Base-by-base conservation (phyloP, 2,888 invertebrate genomes). In the Schizotus pectinicornis region DNA sequence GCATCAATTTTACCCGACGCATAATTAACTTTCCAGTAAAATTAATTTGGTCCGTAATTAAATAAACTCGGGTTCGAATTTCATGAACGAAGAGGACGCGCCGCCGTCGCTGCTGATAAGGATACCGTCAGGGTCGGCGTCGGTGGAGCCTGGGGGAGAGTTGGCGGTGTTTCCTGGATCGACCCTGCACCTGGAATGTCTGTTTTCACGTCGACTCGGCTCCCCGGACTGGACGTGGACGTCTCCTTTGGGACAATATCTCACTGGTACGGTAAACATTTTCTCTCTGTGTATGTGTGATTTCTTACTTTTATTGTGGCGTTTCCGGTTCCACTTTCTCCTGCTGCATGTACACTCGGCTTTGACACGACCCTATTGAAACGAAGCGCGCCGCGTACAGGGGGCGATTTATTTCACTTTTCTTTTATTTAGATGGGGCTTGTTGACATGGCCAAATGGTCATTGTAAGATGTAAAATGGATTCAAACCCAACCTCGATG, bases 181-280 rank as follows among this genome's bases (percentile, higher is more conserved):
- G 63, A 90, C 90, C 3, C 81, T 94, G 11, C 88, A 91, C 73
- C 82, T 94, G 58, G 94, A 94, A 78, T 94, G 94, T 75, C 85
- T 94, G 68, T 89, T 90, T 72, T 87, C 88, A 0, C 82, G 91
- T 33, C 82, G 86, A 11, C 81, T 89, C 12, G 94, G 94, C 0
- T 89, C 90, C 61, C 94, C 94, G 0, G 90, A 91, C 71, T 94
- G 94, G 94, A 89, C 88, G 46, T 94, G 94, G 92, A 92, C 92
- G 0, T 89, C 92, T 53, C 88, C 88, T 55, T 85, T 87, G 72
- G 88, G 91, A 65, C 88, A 89, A 75, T 92, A 92, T 78, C 84
- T 85, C 45, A 89, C 91, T 67, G 92, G 92, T 92, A 74, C 77
- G 74, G 65, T 54, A 43, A 62, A 50, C 54, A 54, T 59, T 22